Percentiles rank a stretch among this genome's conserved stretches.
Conservation (phyloP, 2,888 invertebrate species). For the Pterostichus niger region DNA sequence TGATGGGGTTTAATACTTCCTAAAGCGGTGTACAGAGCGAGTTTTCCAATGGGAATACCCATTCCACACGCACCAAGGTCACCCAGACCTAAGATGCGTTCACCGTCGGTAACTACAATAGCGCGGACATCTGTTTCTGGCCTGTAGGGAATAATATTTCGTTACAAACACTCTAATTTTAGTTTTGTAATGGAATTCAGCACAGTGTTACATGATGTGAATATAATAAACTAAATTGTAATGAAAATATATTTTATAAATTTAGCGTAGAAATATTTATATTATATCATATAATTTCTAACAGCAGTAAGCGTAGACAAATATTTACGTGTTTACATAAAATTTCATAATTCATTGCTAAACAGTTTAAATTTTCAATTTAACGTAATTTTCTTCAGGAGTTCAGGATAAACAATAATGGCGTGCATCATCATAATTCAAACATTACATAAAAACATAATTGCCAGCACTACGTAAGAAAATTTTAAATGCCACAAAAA, state of each 20-base stretch:
- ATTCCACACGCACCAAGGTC: slow-evolving; percentile 98
- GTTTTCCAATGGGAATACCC: slow-evolving; percentile 99
- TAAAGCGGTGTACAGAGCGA: slow-evolving; percentile 97
- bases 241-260: not conserved
- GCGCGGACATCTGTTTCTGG: slow-evolving; percentile 92
- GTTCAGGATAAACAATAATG: not conserved
- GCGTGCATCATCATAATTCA: no score
- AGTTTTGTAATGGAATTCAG: not conserved
- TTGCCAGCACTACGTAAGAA: no score
- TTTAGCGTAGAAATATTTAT: slow-evolving; percentile 22
- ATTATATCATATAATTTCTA: not conserved
- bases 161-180: not conserved
- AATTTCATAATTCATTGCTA: not conserved
- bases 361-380: slow-evolving; percentile 5
- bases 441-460: no score
- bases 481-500: no score
- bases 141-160: slow-evolving; percentile 78
- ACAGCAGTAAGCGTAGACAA: not conserved
- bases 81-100: slow-evolving; percentile 97
- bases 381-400: not conserved
- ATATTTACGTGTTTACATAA: slow-evolving; percentile 3
- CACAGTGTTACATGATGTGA: no score
- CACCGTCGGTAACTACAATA: slow-evolving; percentile 98
- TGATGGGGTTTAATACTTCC: slow-evolving; percentile 98
- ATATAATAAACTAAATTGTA: no score